These are phyloP conservation scores for Chrysemys picta DNA, from an alignment of 2,113 vertebrate species.

Conservation along the genomic window DNA sequence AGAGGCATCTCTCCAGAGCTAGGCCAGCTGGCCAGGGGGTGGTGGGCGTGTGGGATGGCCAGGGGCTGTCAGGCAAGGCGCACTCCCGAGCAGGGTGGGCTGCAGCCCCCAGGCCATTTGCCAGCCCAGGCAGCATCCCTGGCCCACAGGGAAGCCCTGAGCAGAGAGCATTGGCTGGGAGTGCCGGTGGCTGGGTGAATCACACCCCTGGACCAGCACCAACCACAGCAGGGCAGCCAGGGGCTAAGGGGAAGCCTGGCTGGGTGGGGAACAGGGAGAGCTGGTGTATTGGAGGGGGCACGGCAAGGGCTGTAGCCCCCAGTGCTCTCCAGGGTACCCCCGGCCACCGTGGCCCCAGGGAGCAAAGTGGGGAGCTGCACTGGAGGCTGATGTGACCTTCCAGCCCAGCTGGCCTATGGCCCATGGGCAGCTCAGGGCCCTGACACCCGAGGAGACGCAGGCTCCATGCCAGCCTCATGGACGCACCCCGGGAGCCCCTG, in stretches of 20 bases:
- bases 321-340: not conserved
- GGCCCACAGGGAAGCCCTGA: too few species aligned
- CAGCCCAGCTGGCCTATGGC: not conserved
- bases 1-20: too few species aligned
- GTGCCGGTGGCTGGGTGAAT: too few species aligned
- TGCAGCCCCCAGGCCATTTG: too few species aligned
- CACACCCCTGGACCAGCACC: too few species aligned
- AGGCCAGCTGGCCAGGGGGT: not conserved
- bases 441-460: not conserved
- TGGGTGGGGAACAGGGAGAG: too few species aligned
- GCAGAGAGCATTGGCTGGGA: too few species aligned
- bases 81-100: too few species aligned
- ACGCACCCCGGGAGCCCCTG: not conserved
- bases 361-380: not conserved
- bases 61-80: not conserved
- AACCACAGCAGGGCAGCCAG: too few species aligned
- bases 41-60: not conserved
- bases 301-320: not conserved
- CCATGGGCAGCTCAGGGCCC: constrained; percentile 38
- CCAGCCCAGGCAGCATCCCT: too few species aligned
- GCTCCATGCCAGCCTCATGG: not conserved
- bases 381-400: not conserved
- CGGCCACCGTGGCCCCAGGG: not conserved
- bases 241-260: too few species aligned
- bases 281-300: too few species aligned